Percentiles rank a stretch among this genome's conserved stretches.
Evolutionary conservation across 35 echinoderm and acorn worm species (phyloP).

Genomic region (Lytechinus pictus): DNA sequence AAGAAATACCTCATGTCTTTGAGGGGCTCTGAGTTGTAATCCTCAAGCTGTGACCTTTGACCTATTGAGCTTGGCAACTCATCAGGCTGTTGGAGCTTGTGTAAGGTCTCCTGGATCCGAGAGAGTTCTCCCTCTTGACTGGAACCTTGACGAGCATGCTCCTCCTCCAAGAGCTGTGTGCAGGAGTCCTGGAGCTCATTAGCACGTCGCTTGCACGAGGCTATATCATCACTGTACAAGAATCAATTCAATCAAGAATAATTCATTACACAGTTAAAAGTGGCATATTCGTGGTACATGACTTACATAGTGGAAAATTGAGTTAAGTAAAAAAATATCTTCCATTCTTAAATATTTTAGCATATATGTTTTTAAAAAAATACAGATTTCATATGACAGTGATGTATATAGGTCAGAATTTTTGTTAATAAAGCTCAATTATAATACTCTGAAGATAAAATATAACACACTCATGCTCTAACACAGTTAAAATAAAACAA

Average conservation of each 20-base stretch:
- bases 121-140: slow-evolving; percentile 33
- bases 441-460: too few relatives aligned
- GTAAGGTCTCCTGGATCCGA: slow-evolving; percentile 53
- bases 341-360: neutral
- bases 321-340: neutral
- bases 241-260: neutral
- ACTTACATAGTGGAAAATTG: neutral
- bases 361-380: too few relatives aligned
- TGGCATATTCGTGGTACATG: neutral
- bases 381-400: too few relatives aligned
- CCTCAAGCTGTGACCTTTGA: slow-evolving; percentile 1
- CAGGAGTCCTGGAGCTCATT: slow-evolving; percentile 55
- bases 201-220: slow-evolving; percentile 53
- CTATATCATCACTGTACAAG: slow-evolving; percentile 16
- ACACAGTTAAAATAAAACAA: too few relatives aligned
- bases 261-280: neutral
- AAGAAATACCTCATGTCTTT: slow-evolving; percentile 49
- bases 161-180: slow-evolving; percentile 23
- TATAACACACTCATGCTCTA: too few relatives aligned
- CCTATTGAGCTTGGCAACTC: slow-evolving; percentile 12
- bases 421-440: too few relatives aligned
- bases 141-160: slow-evolving; percentile 22
- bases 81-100: slow-evolving; percentile 23
- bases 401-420: too few relatives aligned
- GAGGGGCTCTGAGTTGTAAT: slow-evolving; percentile 21